Percentiles rank a stretch among this genome's conserved stretches.
Evolutionary conservation across 92 coral and sea anemone species (phyloP).

Genomic region (Zoanthus gigantus): DNA sequence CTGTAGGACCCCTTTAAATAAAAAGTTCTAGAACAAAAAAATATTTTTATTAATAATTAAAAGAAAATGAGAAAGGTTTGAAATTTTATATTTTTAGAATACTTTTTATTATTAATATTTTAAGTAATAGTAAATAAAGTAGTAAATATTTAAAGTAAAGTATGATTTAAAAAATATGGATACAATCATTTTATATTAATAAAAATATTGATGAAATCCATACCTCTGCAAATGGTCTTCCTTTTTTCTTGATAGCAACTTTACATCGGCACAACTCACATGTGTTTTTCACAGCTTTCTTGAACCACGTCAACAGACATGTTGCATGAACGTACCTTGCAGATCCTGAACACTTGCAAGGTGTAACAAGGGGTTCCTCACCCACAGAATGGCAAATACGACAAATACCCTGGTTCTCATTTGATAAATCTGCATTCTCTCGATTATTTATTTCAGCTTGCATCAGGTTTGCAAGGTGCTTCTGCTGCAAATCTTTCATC

Average conservation of each 20-base stretch:
- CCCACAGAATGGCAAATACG: slow-evolving; percentile 93
- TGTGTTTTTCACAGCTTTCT: slow-evolving; percentile 87
- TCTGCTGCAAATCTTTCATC: slow-evolving; percentile 92
- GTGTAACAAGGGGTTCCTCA: slow-evolving; percentile 88
- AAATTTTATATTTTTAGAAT: too few relatives aligned
- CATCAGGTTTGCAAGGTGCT: slow-evolving; percentile 76
- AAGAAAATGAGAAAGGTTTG: too few relatives aligned
- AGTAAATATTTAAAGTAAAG: too few relatives aligned
- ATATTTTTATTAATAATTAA: too few relatives aligned
- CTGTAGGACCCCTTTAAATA: too few relatives aligned
- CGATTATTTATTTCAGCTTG: slow-evolving; percentile 75
- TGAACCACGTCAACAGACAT: slow-evolving; percentile 91
- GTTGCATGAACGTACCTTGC: slow-evolving; percentile 91
- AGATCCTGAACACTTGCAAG: slow-evolving; percentile 90
- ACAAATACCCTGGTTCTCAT: slow-evolving; percentile 82
- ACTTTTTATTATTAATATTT: too few relatives aligned
- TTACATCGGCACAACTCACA: slow-evolving; percentile 93
- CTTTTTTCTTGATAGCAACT: slow-evolving; percentile 88
- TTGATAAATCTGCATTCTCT: slow-evolving; percentile 67
- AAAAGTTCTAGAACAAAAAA: too few relatives aligned
- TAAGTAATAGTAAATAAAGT: too few relatives aligned
- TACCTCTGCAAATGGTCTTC: slow-evolving; percentile 89
- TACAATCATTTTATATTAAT: too few relatives aligned
- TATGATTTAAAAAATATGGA: too few relatives aligned
- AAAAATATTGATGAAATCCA: not conserved